These are phyloP conservation scores for Rhipidura dahli DNA, from an alignment of 2,113 vertebrate genomes.

Conservation along the genomic window DNA sequence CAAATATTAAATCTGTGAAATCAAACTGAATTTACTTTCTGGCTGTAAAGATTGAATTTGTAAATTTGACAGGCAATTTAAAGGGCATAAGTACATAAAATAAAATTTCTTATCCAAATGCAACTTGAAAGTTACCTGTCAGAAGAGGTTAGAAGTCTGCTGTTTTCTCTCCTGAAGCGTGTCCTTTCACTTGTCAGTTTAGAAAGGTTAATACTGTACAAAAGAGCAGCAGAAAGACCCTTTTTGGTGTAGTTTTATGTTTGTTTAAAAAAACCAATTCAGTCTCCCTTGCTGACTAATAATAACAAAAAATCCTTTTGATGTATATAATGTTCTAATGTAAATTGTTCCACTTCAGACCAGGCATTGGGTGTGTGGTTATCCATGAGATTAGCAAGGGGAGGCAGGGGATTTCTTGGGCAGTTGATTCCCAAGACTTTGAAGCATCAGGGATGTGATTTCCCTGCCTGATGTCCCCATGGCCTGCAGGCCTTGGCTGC, in stretches of 20 bases:
- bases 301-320: background rate
- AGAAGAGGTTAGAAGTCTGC: slow-evolving; percentile 83
- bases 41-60: slow-evolving; percentile 68
- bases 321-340: background rate
- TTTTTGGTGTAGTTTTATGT: slow-evolving; percentile 72
- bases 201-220: slow-evolving; percentile 85
- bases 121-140: slow-evolving; percentile 83
- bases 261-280: slow-evolving; percentile 30
- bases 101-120: slow-evolving; percentile 70
- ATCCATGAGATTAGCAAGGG: background rate
- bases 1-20: slow-evolving; percentile 69
- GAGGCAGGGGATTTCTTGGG: background rate
- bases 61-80: slow-evolving; percentile 72
- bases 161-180: slow-evolving; percentile 77
- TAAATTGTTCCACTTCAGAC: background rate
- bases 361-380: background rate
- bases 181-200: slow-evolving; percentile 86
- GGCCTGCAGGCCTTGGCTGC: background rate
- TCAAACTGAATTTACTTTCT: slow-evolving; percentile 73
- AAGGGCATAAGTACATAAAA: slow-evolving; percentile 70
- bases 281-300: background rate
- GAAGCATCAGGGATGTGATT: background rate
- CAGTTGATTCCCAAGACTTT: background rate
- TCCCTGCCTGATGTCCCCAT: background rate
- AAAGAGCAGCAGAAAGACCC: slow-evolving; percentile 73